Evolutionary conservation across 1,140 invertebrate genomes (phyloP).

Genomic region (Holcopasites calliopsidis): DNA sequence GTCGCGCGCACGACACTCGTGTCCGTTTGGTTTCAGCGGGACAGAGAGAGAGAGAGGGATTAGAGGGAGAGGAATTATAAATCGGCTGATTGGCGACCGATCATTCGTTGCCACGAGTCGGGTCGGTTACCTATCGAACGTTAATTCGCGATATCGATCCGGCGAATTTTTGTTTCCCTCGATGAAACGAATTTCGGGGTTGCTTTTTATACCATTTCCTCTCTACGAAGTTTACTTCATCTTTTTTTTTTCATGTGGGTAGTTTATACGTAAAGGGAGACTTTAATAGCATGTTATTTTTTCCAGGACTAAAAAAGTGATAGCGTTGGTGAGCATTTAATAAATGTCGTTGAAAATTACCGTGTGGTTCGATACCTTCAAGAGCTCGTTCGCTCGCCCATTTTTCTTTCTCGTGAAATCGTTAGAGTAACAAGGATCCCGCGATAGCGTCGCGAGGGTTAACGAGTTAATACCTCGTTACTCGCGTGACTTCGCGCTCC

Average conservation of each 20-base stretch:
- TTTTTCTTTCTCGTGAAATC: constrained; percentile 9
- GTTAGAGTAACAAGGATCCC: constrained; percentile 18
- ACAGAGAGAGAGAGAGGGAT: not conserved
- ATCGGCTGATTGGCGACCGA: constrained; percentile 23
- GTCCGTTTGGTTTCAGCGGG: constrained; percentile 33
- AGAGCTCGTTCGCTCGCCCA: not conserved
- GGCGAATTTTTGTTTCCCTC: not conserved
- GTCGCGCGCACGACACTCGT: constrained; percentile 51
- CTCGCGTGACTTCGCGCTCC: constrained; percentile 27
- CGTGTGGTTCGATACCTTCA: too few species aligned
- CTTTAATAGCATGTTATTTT: too few species aligned
- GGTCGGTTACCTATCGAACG: not conserved
- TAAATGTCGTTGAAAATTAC: not conserved
- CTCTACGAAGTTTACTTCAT: too few species aligned
- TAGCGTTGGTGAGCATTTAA: not conserved
- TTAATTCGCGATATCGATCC: not conserved
- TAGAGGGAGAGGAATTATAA: constrained; percentile 29
- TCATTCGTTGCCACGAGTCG: not conserved
- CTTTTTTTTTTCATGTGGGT: not conserved
- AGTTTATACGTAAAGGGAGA: too few species aligned
- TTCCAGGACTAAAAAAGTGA: too few species aligned
- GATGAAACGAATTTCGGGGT: not conserved
- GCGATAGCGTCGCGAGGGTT: constrained; percentile 30
- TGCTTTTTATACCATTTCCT: too few species aligned
- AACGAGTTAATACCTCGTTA: constrained; percentile 40